phyloP scores from a whole-genome alignment of 2,797 vertebrate species.

The Zenarchopterus dispar region DNA sequence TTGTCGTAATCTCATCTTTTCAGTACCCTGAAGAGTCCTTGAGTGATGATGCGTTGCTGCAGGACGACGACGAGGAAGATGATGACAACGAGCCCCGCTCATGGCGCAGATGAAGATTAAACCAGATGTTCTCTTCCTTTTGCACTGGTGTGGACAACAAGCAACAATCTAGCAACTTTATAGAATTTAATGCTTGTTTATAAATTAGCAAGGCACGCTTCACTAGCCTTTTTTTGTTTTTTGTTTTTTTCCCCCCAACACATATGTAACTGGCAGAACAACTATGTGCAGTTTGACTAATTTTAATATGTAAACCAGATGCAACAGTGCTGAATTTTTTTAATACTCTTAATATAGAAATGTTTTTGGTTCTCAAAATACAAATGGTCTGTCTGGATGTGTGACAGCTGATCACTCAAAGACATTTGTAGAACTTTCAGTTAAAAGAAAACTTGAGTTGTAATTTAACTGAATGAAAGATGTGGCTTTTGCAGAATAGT shows the following conservation, averaged over 20 bases:
- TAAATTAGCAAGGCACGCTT: conserved; percentile 62
- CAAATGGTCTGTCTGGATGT: conserved; percentile 75
- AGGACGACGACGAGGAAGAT: conserved; percentile 98
- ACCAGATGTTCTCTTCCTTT: not conserved
- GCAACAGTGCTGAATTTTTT: conserved; percentile 84
- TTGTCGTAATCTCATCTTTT: conserved; percentile 17
- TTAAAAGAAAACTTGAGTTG: conserved; percentile 73
- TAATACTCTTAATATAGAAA: conserved; percentile 73
- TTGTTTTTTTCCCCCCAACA: conserved; percentile 28
- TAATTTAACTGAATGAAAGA: conserved; percentile 86
- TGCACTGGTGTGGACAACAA: conserved; percentile 27
- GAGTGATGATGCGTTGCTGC: conserved; percentile 93
- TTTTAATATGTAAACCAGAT: conserved; percentile 86
- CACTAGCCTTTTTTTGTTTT: conserved; percentile 51
- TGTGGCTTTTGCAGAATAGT: conserved; percentile 89
- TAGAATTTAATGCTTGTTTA: conserved; percentile 50
- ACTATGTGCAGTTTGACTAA: conserved; percentile 83
- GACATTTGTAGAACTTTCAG: conserved; percentile 86
- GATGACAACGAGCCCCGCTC: conserved; percentile 96
- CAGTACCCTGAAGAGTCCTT: conserved; percentile 95
- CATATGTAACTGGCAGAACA: conserved; percentile 57
- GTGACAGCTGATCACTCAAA: conserved; percentile 76
- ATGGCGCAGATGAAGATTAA: conserved; percentile 94
- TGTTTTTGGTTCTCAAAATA: conserved; percentile 57
- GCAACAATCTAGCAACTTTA: conserved; percentile 50